Evolutionary conservation across 2,113 vertebrate species (phyloP).

Genomic region (Amblyornis subalaris): DNA sequence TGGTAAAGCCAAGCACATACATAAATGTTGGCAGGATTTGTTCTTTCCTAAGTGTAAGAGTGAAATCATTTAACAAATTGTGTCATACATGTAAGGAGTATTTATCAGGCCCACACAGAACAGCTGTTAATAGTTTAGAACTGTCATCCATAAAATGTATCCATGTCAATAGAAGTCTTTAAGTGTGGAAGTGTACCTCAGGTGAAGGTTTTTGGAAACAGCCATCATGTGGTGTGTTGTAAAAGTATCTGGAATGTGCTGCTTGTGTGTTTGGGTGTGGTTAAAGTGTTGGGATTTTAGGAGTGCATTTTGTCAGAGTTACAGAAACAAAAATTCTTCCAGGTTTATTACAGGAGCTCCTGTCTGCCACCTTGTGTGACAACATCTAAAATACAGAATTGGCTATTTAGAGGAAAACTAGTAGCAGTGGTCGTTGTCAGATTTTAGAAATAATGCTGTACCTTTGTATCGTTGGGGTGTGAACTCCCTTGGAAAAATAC

Average conservation of each 20-base stretch:
- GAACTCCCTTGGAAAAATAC: background rate
- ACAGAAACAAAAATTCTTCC: background rate
- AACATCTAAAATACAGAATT: background rate
- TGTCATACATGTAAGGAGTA: background rate
- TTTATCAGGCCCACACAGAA: background rate
- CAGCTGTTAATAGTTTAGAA: background rate
- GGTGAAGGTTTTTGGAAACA: background rate
- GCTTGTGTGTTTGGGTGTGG: background rate
- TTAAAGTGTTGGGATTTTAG: background rate
- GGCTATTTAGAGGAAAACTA: background rate
- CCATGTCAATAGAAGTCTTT: background rate
- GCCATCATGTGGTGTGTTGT: background rate
- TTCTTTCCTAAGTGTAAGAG: background rate
- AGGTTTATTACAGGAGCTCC: background rate
- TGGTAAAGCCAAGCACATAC: background rate
- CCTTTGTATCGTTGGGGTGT: background rate
- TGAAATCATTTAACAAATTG: background rate
- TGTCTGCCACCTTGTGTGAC: conserved; percentile 65
- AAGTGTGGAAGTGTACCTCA: background rate
- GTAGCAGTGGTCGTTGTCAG: accelerated
- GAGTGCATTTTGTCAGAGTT: background rate
- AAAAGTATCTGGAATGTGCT: background rate
- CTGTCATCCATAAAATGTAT: background rate
- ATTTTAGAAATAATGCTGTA: background rate
- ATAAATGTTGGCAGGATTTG: conserved; percentile 5